Base-by-base conservation (phyloP, 2,113 vertebrate species). In the Sciurus niger region DNA sequence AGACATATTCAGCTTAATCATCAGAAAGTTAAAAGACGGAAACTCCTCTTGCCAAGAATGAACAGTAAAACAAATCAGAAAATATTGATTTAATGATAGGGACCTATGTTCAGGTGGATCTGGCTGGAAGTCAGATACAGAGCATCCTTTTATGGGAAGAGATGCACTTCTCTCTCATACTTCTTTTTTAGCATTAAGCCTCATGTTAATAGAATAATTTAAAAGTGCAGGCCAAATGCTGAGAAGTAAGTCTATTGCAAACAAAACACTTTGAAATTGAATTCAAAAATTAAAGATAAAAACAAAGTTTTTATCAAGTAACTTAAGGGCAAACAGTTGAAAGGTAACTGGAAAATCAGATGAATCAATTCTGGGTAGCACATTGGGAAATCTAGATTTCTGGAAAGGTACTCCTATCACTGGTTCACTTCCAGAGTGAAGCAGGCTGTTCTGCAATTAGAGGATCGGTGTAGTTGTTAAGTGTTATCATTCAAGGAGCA, bases 51-150 rank as follows among this genome's bases (percentile, higher is more conserved):
- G 94, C 85, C 93, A 96, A 85, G 68, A 93, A 32, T 77, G 76
- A 90, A 83, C 77, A 95, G 73, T 85, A 92, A 97, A 97, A 92
- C 95, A 58, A 94, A 96, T 89, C 12, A 92, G 76, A 93, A 96
- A 92, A 77, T 93, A 90, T 3, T 51, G 37, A 88, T 86, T 93
- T 88, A 84, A 88, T 88, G 89, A 82, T 30, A 90, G 22, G 13
- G 32, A 46, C 53, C 60, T 46, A 1, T 70, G 48, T 67, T 96
- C 51, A 72, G 58, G 14, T 58, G 4, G 11, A 32, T 83, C 10
- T 85, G 85, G 82, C 60, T 88, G 37, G 40, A 94, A 94, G 55
- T 89, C 46, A 84, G 63, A 79, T 18, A 83, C 22, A 63, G 67
- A 40, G 43, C 28, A 48, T 92, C 40, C 55, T 30, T 58, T 90